phyloP scores from a whole-genome alignment of 1,140 invertebrate genomes.

The Listronotus oregonensis region DNA sequence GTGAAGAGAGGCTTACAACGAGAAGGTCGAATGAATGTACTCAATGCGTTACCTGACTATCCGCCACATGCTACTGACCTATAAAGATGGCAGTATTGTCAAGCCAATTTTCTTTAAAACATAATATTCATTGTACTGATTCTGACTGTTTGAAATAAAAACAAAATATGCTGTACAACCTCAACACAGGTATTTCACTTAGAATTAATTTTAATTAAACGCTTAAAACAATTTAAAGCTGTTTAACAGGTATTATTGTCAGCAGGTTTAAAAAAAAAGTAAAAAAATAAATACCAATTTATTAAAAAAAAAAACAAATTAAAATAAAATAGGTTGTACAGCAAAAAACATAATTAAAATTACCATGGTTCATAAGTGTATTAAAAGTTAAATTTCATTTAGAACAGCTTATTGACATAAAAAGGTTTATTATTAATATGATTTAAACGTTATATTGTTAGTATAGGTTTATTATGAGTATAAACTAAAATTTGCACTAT shows the following conservation, averaged over 20 bases:
- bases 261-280: neutral
- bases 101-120: conserved; percentile 45
- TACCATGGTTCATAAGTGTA: neutral
- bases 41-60: conserved; percentile 54
- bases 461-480: no score
- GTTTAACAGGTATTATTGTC: neutral
- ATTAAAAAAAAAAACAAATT: conserved; percentile 9
- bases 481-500: no score
- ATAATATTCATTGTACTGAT: conserved; percentile 16
- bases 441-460: no score
- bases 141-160: neutral
- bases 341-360: conserved; percentile 25
- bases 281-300: no score
- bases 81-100: conserved; percentile 55
- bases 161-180: conserved; percentile 29
- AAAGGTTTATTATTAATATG: no score
- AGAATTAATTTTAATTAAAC: conserved; percentile 1
- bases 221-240: neutral
- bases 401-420: no score
- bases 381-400: neutral
- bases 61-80: conserved; percentile 55
- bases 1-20: conserved; percentile 42
- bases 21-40: conserved; percentile 49
- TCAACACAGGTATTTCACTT: neutral
- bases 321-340: conserved; percentile 26